These are phyloP conservation scores for Mythimna loreyi DNA, from an alignment of 2,888 invertebrate species.

Conservation along the genomic window DNA sequence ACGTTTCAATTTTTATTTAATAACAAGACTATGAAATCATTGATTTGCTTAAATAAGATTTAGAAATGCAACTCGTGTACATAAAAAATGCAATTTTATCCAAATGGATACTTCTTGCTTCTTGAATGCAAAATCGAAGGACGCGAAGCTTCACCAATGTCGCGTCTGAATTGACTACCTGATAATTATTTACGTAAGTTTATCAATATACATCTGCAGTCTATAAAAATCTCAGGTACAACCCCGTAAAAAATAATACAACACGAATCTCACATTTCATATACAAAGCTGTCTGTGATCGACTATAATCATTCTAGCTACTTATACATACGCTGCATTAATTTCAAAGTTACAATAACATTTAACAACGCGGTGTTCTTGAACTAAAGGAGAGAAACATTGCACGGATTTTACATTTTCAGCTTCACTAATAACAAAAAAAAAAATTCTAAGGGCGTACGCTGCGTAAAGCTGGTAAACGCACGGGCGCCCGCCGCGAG, in stretches of 20 bases:
- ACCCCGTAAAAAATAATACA: conserved; percentile 60
- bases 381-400: conserved; percentile 5
- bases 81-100: conserved; percentile 38
- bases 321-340: conserved; percentile 46
- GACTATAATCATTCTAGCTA: conserved; percentile 40
- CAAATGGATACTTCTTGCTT: conserved; percentile 17
- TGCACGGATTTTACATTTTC: conserved; percentile 8
- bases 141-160: conserved; percentile 3
- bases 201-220: conserved; percentile 58
- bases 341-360: conserved; percentile 40
- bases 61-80: conserved; percentile 41
- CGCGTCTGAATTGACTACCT: conserved; percentile 21
- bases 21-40: conserved; percentile 21
- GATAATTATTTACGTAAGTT: conserved; percentile 48
- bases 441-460: too few relatives aligned
- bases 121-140: conserved; percentile 16
- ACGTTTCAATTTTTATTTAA: conserved; percentile 22
- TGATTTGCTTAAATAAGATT: conserved; percentile 31
- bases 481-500: too few relatives aligned
- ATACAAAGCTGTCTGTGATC: conserved; percentile 46
- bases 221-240: conserved; percentile 64
- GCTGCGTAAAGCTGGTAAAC: too few relatives aligned
- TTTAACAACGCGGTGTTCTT: conserved; percentile 38
- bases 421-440: conserved; percentile 1
- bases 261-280: conserved; percentile 45